Conservation (phyloP, 37 sponge, comb jelly and placozoan species). For the Oopsacas minuta region DNA sequence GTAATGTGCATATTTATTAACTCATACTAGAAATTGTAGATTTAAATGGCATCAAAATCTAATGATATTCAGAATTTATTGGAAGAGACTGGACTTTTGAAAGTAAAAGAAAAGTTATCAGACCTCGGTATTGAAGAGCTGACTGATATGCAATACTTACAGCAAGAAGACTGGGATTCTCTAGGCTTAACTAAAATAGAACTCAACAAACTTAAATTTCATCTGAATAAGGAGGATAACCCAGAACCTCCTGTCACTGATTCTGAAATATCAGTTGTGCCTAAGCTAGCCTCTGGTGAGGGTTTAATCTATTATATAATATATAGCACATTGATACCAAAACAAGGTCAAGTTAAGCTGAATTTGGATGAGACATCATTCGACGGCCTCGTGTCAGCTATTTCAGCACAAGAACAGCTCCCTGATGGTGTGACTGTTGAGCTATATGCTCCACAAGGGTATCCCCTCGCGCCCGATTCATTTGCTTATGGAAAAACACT, state of each 20-base stretch:
- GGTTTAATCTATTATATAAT: neutral
- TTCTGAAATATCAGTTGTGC: neutral
- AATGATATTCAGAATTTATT: neutral
- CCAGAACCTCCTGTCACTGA: neutral
- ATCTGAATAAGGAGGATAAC: neutral
- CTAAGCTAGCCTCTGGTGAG: neutral
- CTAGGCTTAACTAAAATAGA: neutral
- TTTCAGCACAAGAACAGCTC: neutral
- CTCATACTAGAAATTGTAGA: no score
- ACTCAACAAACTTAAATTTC: neutral
- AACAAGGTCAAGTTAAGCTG: conserved; percentile 6
- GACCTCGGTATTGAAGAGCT: neutral
- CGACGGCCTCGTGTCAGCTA: neutral
- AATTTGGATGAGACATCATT: neutral
- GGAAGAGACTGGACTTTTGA: neutral
- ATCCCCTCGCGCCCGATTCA: neutral
- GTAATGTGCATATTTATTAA: no score
- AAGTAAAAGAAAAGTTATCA: neutral
- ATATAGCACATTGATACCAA: neutral
- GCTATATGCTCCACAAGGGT: conserved; percentile 23
- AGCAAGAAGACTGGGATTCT: neutral
- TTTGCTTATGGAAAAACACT: neutral
- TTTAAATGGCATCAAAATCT: neutral
- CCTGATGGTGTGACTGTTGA: conserved; percentile 17
- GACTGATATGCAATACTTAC: neutral